Base-by-base conservation (phyloP, 2,113 vertebrate species). In the Progne subis region DNA sequence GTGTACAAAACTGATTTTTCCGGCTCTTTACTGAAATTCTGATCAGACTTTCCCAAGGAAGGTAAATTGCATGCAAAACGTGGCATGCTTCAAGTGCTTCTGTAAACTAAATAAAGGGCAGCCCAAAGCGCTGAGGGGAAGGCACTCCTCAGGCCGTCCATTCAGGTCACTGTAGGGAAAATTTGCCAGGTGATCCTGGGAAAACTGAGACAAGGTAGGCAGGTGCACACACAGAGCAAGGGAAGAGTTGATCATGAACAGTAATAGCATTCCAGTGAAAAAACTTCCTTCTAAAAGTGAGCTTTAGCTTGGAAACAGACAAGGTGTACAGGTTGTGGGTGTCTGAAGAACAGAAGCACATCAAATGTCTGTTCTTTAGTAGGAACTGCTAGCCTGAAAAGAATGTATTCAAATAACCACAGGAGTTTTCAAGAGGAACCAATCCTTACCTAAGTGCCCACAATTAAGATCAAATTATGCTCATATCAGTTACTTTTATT, bases 1-100 rank as follows among this genome's bases (percentile, higher is more conserved):
- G 61, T 69, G 86, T 83, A 61, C 29, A 72, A 85, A 95, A 67
- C 31, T 67, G 82, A 82, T 60, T 93, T 96, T 95, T 56, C 92
- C 96, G 88, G 93, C 83, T 32, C 69, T 67, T 91, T 15, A 77
- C 61, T 85, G 69, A 43, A 86, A 88, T 70, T 94, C 59, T 46
- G 87, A 64, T 84, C 39, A 86, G 76, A 20, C 39, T 82, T 63
- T 64, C 49, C 67, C 17, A 8, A 84, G 67, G 18, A 31, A 23
- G 7, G 9, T 67, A 37, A 82, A 87, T 71, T 67, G 43, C 69
- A 20, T 50, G 29, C 82, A 90, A 83, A 95, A 43, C 11, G 21
- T 69, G 41, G 39, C 57, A 59, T 64, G 29, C 65, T 86, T 94
- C 41, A 57, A 49, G 43, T 56, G 31, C 78, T 80, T 71, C 13